Evolutionary conservation across 2,113 vertebrate genomes (phyloP).

Genomic region (Oreochromis niloticus): DNA sequence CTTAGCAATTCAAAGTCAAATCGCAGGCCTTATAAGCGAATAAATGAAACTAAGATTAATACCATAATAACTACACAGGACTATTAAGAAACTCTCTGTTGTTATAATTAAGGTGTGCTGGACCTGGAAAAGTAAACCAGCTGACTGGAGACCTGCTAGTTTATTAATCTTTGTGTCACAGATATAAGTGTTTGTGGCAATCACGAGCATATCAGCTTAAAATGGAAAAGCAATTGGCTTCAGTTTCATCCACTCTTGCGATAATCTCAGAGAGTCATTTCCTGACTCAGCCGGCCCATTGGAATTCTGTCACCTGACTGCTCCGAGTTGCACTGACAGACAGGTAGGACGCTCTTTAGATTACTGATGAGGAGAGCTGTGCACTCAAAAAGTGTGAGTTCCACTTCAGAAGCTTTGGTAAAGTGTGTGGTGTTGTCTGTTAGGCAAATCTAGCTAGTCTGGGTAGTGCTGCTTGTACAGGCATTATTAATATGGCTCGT

Average conservation of each 20-base stretch:
- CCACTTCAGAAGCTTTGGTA: background rate
- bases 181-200: background rate
- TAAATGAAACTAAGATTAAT: background rate
- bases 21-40: background rate
- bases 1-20: background rate
- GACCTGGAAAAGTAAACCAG: background rate
- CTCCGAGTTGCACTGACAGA: background rate
- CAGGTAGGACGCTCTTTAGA: background rate
- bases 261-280: background rate
- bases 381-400: background rate
- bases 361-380: conserved; percentile 2
- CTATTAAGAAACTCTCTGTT: background rate
- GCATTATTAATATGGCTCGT: background rate
- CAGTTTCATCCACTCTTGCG: background rate
- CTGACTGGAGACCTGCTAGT: background rate
- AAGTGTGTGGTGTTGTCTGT: background rate
- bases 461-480: background rate
- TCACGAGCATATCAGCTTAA: background rate
- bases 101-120: background rate
- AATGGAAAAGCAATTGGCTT: background rate
- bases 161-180: background rate
- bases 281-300: conserved; percentile 1
- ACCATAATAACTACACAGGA: background rate
- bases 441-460: background rate
- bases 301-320: conserved; percentile 15